Evolutionary conservation across 2,888 invertebrate species (phyloP).

Genomic region (Dione juno): DNA sequence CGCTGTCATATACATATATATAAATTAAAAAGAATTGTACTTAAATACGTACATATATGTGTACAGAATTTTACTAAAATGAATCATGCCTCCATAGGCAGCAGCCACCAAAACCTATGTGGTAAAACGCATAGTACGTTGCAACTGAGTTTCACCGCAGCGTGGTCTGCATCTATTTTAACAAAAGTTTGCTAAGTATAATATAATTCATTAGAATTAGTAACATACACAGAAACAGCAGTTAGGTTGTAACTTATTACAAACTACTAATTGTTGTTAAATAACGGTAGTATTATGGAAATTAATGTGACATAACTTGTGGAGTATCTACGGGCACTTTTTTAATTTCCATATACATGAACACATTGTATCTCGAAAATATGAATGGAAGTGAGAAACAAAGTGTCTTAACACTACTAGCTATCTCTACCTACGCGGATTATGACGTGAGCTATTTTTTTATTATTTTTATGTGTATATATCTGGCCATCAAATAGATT

Average conservation of each 20-base stretch:
- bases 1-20: not conserved
- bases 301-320: not conserved
- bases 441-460: no score
- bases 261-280: not conserved
- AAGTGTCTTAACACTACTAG: no score
- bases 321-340: not conserved
- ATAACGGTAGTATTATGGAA: not conserved
- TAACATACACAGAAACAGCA: not conserved
- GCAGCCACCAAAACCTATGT: conserved; percentile 1
- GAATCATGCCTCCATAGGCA: not conserved
- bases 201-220: conserved; percentile 17
- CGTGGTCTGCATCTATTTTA: conserved; percentile 13
- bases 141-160: conserved; percentile 19
- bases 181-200: conserved; percentile 11
- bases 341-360: no score
- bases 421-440: no score
- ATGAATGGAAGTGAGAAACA: no score
- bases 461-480: no score
- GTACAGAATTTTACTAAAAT: not conserved
- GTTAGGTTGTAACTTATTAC: not conserved
- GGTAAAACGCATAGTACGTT: conserved; percentile 22
- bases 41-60: no score
- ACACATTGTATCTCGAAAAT: no score
- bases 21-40: no score
- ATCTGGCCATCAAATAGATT: no score